These are phyloP conservation scores for Calvadosia cruxmelitensis DNA, from an alignment of 30 jellyfish, hydroid and myxozoan genomes.

Conservation along the genomic window DNA sequence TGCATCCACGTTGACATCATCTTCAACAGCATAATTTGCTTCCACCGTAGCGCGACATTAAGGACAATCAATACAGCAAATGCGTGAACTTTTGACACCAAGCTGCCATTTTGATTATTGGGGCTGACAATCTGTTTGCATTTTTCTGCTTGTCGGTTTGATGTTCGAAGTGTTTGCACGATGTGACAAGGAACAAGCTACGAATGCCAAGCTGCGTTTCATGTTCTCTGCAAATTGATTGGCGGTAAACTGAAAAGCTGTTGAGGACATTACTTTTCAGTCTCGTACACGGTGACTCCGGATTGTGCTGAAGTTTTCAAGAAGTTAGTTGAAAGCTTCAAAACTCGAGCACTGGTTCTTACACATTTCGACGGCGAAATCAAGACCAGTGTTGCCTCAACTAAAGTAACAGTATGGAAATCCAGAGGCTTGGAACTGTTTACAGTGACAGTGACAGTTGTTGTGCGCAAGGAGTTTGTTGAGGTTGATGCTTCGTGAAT, in stretches of 20 bases:
- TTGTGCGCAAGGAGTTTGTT: neutral
- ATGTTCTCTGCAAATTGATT: too few relatives aligned
- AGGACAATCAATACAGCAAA: too few relatives aligned
- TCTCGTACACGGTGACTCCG: neutral
- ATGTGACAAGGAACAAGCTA: conserved; percentile 1
- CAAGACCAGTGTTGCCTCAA: neutral
- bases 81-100: too few relatives aligned
- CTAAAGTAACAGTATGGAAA: neutral
- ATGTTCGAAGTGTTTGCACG: too few relatives aligned
- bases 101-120: too few relatives aligned
- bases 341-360: neutral
- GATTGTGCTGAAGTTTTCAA: neutral
- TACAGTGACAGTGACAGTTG: neutral
- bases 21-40: too few relatives aligned
- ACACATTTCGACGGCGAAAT: neutral
- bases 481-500: neutral
- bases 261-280: neutral
- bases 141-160: too few relatives aligned
- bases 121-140: too few relatives aligned
- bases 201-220: neutral
- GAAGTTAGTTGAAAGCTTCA: neutral
- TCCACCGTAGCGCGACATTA: too few relatives aligned
- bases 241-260: neutral
- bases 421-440: neutral
- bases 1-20: neutral